A percentile compares a stretch with the other conserved stretches of the same genome.
These are phyloP conservation scores for Bellardia pandia DNA, from an alignment of 2,888 invertebrate species.

Conservation along the genomic window DNA sequence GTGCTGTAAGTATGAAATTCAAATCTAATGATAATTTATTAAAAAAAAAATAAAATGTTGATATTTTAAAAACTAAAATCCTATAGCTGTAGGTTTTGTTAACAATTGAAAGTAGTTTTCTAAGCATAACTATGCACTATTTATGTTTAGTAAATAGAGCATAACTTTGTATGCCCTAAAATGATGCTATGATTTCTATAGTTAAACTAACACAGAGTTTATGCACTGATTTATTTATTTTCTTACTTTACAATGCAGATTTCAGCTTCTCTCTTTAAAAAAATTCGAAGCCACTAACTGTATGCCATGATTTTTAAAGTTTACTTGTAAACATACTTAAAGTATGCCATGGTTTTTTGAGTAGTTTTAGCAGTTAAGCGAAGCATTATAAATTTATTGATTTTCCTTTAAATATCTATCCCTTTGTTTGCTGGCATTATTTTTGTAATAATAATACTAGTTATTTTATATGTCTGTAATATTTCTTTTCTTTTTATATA, in stretches of 20 bases:
- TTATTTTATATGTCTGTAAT: slow-evolving; percentile 3
- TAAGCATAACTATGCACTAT: too few relatives aligned
- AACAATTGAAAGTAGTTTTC: too few relatives aligned
- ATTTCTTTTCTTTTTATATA: slow-evolving; percentile 22
- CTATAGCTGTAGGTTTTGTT: not conserved
- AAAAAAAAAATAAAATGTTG: too few relatives aligned
- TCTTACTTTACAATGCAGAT: not conserved
- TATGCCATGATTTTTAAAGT: slow-evolving; percentile 1
- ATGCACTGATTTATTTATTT: not conserved
- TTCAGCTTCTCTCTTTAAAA: not conserved
- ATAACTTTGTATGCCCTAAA: not conserved
- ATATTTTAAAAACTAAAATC: not conserved
- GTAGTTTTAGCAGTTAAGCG: not conserved
- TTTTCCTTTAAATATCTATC: slow-evolving; percentile 12
- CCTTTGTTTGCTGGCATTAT: slow-evolving; percentile 12
- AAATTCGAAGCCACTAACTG: not conserved
- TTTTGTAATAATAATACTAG: slow-evolving; percentile 9
- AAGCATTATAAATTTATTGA: slow-evolving; percentile 40
- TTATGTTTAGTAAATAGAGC: not conserved
- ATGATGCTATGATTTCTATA: slow-evolving; percentile 6
- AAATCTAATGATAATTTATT: not conserved
- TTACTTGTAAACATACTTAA: not conserved
- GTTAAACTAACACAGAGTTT: not conserved
- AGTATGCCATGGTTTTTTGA: slow-evolving; percentile 28
- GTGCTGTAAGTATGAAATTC: slow-evolving; percentile 89